Base-by-base conservation (phyloP, 2,888 invertebrate genomes). In the Chloromyia formosa region DNA sequence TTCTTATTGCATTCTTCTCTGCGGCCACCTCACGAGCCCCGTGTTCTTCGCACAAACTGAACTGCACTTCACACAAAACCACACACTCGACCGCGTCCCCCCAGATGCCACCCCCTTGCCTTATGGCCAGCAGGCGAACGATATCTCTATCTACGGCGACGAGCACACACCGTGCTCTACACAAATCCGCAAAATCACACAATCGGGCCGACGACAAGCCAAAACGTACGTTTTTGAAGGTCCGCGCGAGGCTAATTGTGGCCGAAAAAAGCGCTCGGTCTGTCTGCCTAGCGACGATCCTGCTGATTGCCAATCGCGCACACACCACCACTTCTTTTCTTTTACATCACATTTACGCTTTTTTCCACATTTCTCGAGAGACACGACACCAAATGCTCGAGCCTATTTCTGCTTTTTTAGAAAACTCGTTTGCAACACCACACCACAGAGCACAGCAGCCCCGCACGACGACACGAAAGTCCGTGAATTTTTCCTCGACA, bases 301-400 rank as follows among this genome's bases (percentile, higher is more conserved):
- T 66, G 27, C 27, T 35, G 27, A 35, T 49, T 12, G 45, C 14
- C 66, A 22, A 66, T 49, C 73, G 60, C 58, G 42, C 23, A 73
- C 42, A 60, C 60, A 60, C 60, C 53, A 74, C 56, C 74, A 69
- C 54, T 53, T 49, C 22, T 27, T 40, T 49, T 54, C 53, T 74
- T 62, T 53, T 49, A 54, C 54, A 64, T 27, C 22, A 74, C 62
- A 74, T 54, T 27, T 53, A 62, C 49, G 49, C 12, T 49, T n/a
- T 49, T n/a, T 49, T 49, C 16, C 49, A 49, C 27, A 56, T 16
- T 58, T 68, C 45, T 56, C 60, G 23, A 14, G 14, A 54, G 66
- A 66, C 58, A 72, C 60, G 45, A 73, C 45, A 62, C 53, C 61
- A 73, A 49, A 56, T 42, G 27, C 58, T 27, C 74, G 45, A 16